Evolutionary conservation across 2,797 vertebrate species (phyloP), one percentile per base, ranked within the genome.

Genomic region (Microctenopoma stevenorrisi): DNA sequence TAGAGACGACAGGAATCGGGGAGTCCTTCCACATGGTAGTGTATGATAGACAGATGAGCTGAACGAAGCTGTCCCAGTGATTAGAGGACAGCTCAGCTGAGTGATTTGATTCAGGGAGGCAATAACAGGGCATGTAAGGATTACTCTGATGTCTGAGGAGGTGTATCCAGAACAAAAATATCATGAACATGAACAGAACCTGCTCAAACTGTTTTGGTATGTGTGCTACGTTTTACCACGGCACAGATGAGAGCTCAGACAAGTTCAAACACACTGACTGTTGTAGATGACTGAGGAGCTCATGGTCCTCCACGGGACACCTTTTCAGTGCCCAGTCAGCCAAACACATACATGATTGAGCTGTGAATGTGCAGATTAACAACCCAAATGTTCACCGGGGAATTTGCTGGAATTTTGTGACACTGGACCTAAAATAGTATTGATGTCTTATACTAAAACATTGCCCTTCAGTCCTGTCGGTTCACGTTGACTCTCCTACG

Each of bases 11-110:
- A 74, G 64, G 40, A 37, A 15, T 10, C 18, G 49, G 46, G 46
- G 48, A 65, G 48, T 53, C 57, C 44, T 48, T 77, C 64, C 42
- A 72, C 56, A 62, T 52, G 60, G 66, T n/a, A 33, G 57, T 44
- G 64, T 88, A 78, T 91, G 87, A 92, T 49, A 52, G 89, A 86
- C 83, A 86, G 79, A 79, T 79, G 74, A 83, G 79, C 68, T 79
- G 88, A 89, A 89, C 25, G 52, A 30, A 76, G n/a, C n/a, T 46
- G n/a, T n/a, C 16, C 16, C 44, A 8, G 5, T 13, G 11, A 18
- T 13, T 18, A 38, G 37, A 56, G 22, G 37, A 13, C 9, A 30
- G 15, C 10, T 37, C n/a, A 40, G 22, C 9, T 37, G 30, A 46
- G 8, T 46, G 16, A 46, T 18, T 46, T 46, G 16, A 46, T 18